Evolutionary conservation across 2,888 invertebrate genomes (phyloP).

Genomic region (Macropis europaea): DNA sequence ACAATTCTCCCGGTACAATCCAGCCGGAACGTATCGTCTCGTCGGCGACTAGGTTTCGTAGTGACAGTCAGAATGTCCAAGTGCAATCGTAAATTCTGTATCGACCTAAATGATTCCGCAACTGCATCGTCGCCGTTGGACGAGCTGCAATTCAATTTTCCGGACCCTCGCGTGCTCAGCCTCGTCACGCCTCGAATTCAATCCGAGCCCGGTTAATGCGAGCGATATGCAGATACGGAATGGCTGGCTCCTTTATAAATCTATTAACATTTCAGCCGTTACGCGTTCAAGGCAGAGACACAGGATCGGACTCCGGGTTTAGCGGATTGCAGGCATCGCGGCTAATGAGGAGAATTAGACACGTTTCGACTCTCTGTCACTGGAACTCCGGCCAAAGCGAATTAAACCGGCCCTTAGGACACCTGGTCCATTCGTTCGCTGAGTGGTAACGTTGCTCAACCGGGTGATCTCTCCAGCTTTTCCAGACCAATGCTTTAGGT

Average conservation of each 20-base stretch:
- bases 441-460: neutral
- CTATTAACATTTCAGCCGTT: constrained; percentile 21
- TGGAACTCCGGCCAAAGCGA: constrained; percentile 3
- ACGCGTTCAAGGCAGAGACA: neutral
- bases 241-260: constrained; percentile 31
- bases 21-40: too few species aligned
- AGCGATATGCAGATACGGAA: constrained; percentile 61
- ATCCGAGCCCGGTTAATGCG: constrained; percentile 57
- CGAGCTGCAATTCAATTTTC: constrained; percentile 60
- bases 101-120: constrained; percentile 35
- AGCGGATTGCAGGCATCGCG: neutral
- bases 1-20: too few species aligned
- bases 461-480: too few species aligned
- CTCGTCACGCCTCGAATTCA: constrained; percentile 37
- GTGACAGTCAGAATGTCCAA: neutral
- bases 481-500: too few species aligned
- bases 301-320: neutral
- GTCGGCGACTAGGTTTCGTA: too few species aligned
- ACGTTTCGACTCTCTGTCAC: constrained; percentile 9
- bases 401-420: constrained; percentile 4
- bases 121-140: constrained; percentile 5
- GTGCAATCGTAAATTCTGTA: constrained; percentile 24
- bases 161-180: constrained; percentile 44
- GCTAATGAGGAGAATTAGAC: constrained; percentile 46
- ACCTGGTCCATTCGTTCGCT: neutral